phyloP scores from a whole-genome alignment of 2,888 invertebrate genomes.

The Malthinus flaveolus region DNA sequence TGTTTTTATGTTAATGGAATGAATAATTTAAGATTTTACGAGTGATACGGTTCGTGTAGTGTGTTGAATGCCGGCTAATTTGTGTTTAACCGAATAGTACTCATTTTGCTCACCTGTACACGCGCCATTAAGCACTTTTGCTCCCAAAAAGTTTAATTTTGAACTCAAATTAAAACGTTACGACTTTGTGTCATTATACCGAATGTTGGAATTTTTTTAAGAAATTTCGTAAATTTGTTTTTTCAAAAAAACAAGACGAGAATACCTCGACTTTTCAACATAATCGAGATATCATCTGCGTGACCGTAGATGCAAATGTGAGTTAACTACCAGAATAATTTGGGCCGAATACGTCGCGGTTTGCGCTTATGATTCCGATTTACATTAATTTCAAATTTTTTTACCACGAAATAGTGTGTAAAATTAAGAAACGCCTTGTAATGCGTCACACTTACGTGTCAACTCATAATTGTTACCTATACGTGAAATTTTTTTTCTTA shows the following conservation, averaged over 20 bases:
- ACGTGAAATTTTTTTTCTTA: neutral
- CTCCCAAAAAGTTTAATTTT: too few species aligned
- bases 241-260: too few species aligned
- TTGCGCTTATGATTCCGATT: conserved; percentile 57
- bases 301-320: conserved; percentile 54
- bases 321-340: conserved; percentile 55
- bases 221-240: too few species aligned
- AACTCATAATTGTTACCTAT: neutral
- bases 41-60: conserved; percentile 25
- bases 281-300: conserved; percentile 40
- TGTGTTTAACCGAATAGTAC: conserved; percentile 30
- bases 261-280: neutral
- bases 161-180: too few species aligned
- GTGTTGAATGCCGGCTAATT: conserved; percentile 32
- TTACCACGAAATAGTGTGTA: conserved; percentile 43
- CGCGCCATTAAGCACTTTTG: neutral
- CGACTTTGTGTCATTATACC: too few species aligned
- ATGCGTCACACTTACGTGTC: conserved; percentile 11
- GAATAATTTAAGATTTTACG: conserved; percentile 36
- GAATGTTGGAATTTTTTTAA: too few species aligned
- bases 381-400: conserved; percentile 57
- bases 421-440: conserved; percentile 27
- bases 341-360: conserved; percentile 56
- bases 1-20: conserved; percentile 36
- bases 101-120: conserved; percentile 24